Base-by-base conservation (phyloP, 1,140 invertebrate genomes). In the Drosophila nikananu region DNA sequence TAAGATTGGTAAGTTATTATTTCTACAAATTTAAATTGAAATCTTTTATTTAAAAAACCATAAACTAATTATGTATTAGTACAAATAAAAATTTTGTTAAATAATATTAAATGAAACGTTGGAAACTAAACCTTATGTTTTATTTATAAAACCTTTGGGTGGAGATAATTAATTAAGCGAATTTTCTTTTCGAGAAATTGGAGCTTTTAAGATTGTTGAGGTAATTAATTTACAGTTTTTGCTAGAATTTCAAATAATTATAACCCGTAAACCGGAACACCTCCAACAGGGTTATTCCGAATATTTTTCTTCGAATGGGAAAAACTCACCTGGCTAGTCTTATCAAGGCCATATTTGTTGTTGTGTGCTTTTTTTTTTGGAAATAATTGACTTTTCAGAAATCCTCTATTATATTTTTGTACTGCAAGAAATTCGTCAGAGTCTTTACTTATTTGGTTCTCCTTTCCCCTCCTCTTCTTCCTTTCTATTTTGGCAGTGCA, bases 261-360 rank as follows among this genome's bases (percentile, higher is more conserved):
- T 1, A 10, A 12, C 25, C n/a, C 0, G 5, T 3, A 10, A 5
- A 25, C 32, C 2, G 2, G 21, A 60, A 46, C 23, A 25, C 13
- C n/a, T 13, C 12, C 17, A 1, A 15, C 13, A 19, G 10, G 32
- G 48, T 39, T 39, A 25, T 57, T 15, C 32, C 21, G 1, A 25
- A 57, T 39, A 57, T 39, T 57, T 25, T 23, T 23, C 23, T 55
- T 10, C 1, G 10, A 55, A 17, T 19, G 32, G 12, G 21, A 15
- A 59, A 58, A 60, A 77, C 90, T 92, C 55, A 92, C 91, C 91
- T 92, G 77, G 91, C 91, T 74, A 92, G 86, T 91, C 79, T 92
- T 80, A 91, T 79, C 75, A 92, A 80, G 61, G 91, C 83, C 91
- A 92, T 92, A 39, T 81, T 79, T 77, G 74, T 48, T 48, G 63